phyloP scores from a whole-genome alignment of 92 coral and sea anemone species.

The Actinostola sp. region DNA sequence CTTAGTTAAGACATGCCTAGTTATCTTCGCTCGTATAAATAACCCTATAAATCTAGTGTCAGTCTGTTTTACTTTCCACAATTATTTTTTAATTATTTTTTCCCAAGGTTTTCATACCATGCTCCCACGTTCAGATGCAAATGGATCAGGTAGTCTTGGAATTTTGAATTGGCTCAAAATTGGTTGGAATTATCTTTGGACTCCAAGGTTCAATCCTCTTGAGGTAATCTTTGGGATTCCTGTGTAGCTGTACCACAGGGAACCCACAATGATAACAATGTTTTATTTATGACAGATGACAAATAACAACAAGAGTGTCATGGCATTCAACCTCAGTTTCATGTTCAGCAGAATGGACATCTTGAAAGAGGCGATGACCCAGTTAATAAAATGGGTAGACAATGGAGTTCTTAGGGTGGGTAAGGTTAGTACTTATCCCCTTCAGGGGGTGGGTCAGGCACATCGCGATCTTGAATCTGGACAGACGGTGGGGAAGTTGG shows the following conservation, averaged over 20 bases:
- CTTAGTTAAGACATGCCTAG: too few relatives aligned
- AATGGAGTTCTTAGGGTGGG: slow-evolving; percentile 74
- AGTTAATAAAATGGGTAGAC: slow-evolving; percentile 80
- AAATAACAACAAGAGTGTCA: slow-evolving; percentile 76
- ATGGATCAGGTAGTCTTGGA: slow-evolving; percentile 67
- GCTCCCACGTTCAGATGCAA: slow-evolving; percentile 85
- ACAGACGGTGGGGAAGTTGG: slow-evolving; percentile 91
- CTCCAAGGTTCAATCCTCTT: slow-evolving; percentile 85
- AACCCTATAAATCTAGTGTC: too few relatives aligned
- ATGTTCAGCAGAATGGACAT: slow-evolving; percentile 75
- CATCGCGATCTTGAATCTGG: slow-evolving; percentile 95
- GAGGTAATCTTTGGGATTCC: slow-evolving; percentile 52
- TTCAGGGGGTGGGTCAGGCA: slow-evolving; percentile 78
- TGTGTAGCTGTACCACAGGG: not conserved
- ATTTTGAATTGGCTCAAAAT: slow-evolving; percentile 83
- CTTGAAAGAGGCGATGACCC: slow-evolving; percentile 79
- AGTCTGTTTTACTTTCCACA: too few relatives aligned
- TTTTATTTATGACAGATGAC: slow-evolving; percentile 70
- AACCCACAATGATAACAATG: not conserved
- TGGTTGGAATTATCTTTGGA: slow-evolving; percentile 80
- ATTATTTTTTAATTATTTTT: not conserved
- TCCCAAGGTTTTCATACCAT: slow-evolving; percentile 90
- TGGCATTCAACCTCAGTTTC: slow-evolving; percentile 96
- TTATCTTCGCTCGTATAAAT: too few relatives aligned
- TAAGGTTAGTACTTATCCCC: slow-evolving; percentile 84